Evolutionary conservation across 2,888 invertebrate species (phyloP).

Genomic region (Lymantria dispar): DNA sequence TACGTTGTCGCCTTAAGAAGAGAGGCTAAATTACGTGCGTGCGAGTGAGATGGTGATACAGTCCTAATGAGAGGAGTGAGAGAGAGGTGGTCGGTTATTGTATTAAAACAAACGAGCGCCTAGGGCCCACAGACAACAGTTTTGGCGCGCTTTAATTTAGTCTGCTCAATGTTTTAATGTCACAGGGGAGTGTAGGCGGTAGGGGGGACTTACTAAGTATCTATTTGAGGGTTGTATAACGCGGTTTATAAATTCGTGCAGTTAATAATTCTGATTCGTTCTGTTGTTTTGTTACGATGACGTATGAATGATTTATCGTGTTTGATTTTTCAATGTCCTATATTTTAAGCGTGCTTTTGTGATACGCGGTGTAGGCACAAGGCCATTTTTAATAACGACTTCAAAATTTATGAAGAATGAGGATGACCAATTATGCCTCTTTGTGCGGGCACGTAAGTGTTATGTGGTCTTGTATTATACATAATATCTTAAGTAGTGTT

Average conservation of each 20-base stretch:
- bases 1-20: constrained; percentile 71
- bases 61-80: constrained; percentile 56
- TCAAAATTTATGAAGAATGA: neutral
- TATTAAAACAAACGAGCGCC: constrained; percentile 82
- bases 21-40: constrained; percentile 59
- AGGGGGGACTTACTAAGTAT: constrained; percentile 65
- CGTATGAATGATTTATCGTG: constrained; percentile 18
- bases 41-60: constrained; percentile 48
- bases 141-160: constrained; percentile 81
- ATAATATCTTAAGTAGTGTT: no score
- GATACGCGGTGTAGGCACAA: neutral
- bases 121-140: constrained; percentile 78
- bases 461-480: no score
- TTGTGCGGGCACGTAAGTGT: no score
- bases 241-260: constrained; percentile 73
- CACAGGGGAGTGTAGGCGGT: constrained; percentile 45
- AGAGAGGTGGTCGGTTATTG: constrained; percentile 72
- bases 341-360: constrained; percentile 1
- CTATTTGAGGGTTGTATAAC: constrained; percentile 76
- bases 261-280: constrained; percentile 62
- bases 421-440: no score
- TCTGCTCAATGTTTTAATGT: constrained; percentile 79
- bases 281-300: constrained; percentile 28
- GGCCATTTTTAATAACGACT: neutral
- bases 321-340: constrained; percentile 14